Base-by-base conservation (phyloP, 2,113 vertebrate species). In the Rhegmatorhina hoffmannsi region DNA sequence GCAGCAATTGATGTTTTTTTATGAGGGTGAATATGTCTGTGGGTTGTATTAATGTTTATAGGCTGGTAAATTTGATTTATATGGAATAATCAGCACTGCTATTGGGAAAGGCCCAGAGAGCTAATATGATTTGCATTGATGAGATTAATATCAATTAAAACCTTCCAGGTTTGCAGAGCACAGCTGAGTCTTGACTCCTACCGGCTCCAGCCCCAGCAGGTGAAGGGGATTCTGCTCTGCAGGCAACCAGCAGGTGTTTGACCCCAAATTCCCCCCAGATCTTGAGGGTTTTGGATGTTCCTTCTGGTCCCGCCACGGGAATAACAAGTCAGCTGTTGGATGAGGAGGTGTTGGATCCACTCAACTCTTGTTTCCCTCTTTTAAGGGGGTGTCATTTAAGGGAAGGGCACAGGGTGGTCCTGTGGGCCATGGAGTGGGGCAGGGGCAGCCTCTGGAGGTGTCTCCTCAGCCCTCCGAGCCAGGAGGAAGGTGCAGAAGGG, bases 61-160 rank as follows among this genome's bases (percentile, higher is more conserved):
- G 86, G 92, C 69, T 15, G 31, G 80, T 92, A 92, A 94, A 96
- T 89, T 59, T 93, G 89, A 95, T 95, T 94, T 87, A 87, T 87
- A 53, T 31, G 58, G 89, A 87, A 72, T 40, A 64, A 23, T 24
- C 81, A 60, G 69, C 0, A 0, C 53, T 52, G 77, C 69, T 62
- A n/a, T 29, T 82, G 92, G 89, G 63, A 74, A 92, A 56, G 52
- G 56, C 72, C 43, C 17, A 66, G 76, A 73, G 52, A 72, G 69
- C 31, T 75, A 74, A 93, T 63, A 46, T 13, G 76, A 81, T 96
- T 92, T 90, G 94, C 92, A 81, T 89, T 90, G 72, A 93, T 72
- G 70, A 76, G 83, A 94, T 96, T 90, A 91, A 81, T 56, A 78
- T 6, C 80, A 92, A 68, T 93, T 89, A 93, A 92, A 69, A 14